Evolutionary conservation across 2,888 invertebrate species (phyloP).

Genomic region (Eueremaeus valkanovi): DNA sequence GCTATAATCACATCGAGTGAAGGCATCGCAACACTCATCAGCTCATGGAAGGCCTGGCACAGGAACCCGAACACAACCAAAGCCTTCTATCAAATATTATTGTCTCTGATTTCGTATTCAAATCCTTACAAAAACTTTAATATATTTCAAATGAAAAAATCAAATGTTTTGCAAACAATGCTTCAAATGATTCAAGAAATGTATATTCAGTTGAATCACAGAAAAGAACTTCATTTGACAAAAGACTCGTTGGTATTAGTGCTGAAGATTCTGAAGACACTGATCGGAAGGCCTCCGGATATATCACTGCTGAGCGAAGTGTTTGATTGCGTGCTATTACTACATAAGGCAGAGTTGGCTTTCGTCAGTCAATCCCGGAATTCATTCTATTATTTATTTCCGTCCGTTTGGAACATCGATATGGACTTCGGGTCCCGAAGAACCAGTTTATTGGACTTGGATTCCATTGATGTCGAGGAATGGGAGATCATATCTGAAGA

Average conservation of each 20-base stretch:
- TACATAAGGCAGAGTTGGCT: conserved; percentile 45
- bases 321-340: conserved; percentile 44
- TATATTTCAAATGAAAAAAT: conserved; percentile 36
- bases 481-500: conserved; percentile 44
- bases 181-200: conserved; percentile 40
- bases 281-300: conserved; percentile 39
- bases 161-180: conserved; percentile 27
- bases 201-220: conserved; percentile 8
- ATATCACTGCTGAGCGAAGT: conserved; percentile 41
- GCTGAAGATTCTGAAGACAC: conserved; percentile 6
- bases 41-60: conserved; percentile 40
- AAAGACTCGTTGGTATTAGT: conserved; percentile 29
- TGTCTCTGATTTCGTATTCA: conserved; percentile 4
- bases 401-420: conserved; percentile 32
- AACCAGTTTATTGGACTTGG: conserved; percentile 1
- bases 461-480: conserved; percentile 32
- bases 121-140: conserved; percentile 38
- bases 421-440: conserved; percentile 13
- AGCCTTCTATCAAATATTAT: conserved; percentile 21
- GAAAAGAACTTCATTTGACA: conserved; percentile 16
- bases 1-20: conserved; percentile 25
- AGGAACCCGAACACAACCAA: conserved; percentile 26
- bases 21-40: conserved; percentile 27
- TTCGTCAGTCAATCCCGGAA: conserved; percentile 46
- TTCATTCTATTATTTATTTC: conserved; percentile 44